Percentiles rank a stretch among this genome's conserved stretches.
phyloP scores from a whole-genome alignment of 1,140 invertebrate genomes.

The Megalonaias nervosa region DNA sequence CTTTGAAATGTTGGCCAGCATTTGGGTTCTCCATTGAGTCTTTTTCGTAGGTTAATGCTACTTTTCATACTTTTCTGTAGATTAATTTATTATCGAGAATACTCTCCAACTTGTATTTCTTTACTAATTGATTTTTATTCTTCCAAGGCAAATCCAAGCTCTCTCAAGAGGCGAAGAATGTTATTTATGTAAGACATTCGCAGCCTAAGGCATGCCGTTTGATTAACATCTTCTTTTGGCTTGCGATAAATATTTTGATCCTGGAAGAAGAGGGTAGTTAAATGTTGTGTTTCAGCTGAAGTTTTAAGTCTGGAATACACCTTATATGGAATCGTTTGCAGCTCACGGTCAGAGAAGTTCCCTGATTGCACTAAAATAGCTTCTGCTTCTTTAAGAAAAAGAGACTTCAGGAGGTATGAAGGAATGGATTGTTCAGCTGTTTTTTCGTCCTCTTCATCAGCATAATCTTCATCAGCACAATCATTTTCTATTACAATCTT shows the following conservation, averaged over 20 bases:
- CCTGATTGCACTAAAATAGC: background rate
- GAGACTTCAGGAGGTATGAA: conserved; percentile 14
- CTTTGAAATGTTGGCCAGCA: no score
- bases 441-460: conserved; percentile 2
- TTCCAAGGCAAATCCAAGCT: no score
- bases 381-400: conserved; percentile 24
- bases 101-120: no score
- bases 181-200: no score
- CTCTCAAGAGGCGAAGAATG: no score
- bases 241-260: background rate
- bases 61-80: no score
- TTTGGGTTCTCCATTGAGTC: no score
- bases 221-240: no score
- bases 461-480: background rate
- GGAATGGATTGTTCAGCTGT: conserved; percentile 27
- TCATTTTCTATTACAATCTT: background rate
- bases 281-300: background rate
- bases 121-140: no score
- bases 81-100: no score
- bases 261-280: conserved; percentile 13
- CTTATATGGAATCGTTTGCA: background rate
- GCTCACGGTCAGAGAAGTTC: background rate
- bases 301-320: conserved; percentile 9
- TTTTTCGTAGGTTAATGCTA: no score
- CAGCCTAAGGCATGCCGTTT: no score